These are phyloP conservation scores for Bibio marci DNA, from an alignment of 2,888 invertebrate genomes.

Conservation along the genomic window DNA sequence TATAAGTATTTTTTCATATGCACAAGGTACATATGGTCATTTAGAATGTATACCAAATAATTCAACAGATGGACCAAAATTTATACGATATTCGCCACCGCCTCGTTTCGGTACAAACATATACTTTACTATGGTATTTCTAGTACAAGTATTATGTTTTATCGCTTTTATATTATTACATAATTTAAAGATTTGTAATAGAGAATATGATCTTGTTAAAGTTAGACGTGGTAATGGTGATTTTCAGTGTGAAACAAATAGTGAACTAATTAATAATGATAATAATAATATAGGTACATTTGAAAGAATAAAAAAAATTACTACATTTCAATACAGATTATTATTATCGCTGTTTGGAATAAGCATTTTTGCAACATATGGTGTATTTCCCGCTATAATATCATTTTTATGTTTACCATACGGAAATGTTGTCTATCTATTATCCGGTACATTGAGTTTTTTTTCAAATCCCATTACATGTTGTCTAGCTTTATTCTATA, in stretches of 20 bases:
- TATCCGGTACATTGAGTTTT: constrained; percentile 55
- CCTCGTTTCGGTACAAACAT: constrained; percentile 48
- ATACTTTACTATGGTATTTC: constrained; percentile 48
- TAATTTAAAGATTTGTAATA: constrained; percentile 19
- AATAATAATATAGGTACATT: constrained; percentile 9
- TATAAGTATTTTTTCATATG: constrained; percentile 60
- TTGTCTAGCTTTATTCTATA: constrained; percentile 42
- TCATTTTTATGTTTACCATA: constrained; percentile 70
- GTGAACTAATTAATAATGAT: too few species aligned
- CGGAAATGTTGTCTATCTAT: constrained; percentile 58
- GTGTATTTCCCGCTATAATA: constrained; percentile 61
- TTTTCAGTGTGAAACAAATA: constrained; percentile 22
- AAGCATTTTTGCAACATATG: constrained; percentile 57
- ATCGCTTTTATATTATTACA: constrained; percentile 43
- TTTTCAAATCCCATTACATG: constrained; percentile 69
- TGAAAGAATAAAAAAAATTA: constrained; percentile 1
- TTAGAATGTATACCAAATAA: constrained; percentile 23
- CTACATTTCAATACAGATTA: constrained; percentile 18
- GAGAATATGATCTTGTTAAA: constrained; percentile 23
- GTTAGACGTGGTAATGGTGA: constrained; percentile 24
- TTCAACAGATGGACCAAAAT: constrained; percentile 23
- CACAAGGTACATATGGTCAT: constrained; percentile 63
- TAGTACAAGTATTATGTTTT: constrained; percentile 43
- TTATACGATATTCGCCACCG: constrained; percentile 24
- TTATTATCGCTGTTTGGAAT: constrained; percentile 33